phyloP scores from a whole-genome alignment of 2,113 vertebrate species.

The Passer montanus region DNA sequence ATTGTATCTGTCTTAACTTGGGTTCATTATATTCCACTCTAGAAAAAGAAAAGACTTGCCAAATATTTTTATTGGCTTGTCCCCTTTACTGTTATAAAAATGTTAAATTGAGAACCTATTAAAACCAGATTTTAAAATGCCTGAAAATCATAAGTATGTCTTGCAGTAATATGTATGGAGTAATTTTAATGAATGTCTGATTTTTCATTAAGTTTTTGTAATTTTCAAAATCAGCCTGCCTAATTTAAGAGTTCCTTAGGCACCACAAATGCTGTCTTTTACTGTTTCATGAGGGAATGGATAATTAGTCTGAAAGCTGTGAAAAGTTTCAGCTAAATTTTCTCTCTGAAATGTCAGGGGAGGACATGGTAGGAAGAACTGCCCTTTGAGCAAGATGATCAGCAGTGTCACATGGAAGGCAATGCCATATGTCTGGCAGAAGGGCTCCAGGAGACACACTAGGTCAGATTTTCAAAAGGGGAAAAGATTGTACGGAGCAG shows the following conservation, averaged over 20 bases:
- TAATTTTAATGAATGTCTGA: not conserved
- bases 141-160: conserved; percentile 13
- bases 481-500: not conserved
- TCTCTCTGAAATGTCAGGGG: not conserved
- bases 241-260: conserved; percentile 20
- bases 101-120: conserved; percentile 62
- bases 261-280: not conserved
- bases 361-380: not conserved
- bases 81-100: conserved; percentile 69
- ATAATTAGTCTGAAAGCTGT: conserved; percentile 4
- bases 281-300: not conserved
- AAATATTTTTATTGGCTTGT: conserved; percentile 79
- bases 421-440: not conserved
- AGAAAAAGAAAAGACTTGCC: conserved; percentile 49
- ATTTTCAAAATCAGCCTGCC: not conserved
- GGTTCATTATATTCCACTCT: conserved; percentile 59
- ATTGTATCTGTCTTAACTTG: conserved; percentile 60
- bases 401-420: not conserved
- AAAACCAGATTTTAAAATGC: conserved; percentile 68
- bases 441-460: not conserved
- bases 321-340: not conserved
- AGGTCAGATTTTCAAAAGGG: not conserved
- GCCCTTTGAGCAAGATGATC: not conserved
- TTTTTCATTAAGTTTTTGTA: conserved; percentile 16
- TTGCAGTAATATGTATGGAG: not conserved